Base-by-base conservation (phyloP, 2,888 invertebrate genomes). In the Conchocele bisecta region DNA sequence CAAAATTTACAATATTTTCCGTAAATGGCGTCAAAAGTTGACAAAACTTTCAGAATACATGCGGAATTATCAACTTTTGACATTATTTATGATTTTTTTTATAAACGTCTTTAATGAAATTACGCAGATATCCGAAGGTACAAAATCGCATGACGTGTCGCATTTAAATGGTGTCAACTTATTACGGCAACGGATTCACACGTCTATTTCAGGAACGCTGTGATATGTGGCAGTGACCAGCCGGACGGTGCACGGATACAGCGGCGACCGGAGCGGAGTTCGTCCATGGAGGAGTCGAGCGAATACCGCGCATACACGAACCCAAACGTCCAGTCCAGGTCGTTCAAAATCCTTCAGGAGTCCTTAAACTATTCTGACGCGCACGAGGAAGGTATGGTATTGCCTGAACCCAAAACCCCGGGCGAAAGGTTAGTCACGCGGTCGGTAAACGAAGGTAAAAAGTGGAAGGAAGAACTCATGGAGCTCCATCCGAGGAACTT, bases 281-380 rank as follows among this genome's bases (percentile, higher is more conserved):
- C 37, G 13, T 33, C 70, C 48, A 75, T 82, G 1, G 85, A 85
- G 54, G 85, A 84, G 46, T 69, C 84, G 24, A 78, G 82, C 4
- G 68, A 67, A 31, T 84, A 83, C 60, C 63, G 77, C 31, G 85
- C 84, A 6, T 81, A 81, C 67, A 82, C 79, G 9, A 84, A 86
- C 68, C 85, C 87, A 17, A 83, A 83, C 58, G 79, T 83, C 5
- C 87, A 87, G 68, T 86, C 86, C 9, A 77, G 87, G 22, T 87
- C 85, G 15, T 86, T 87, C 70, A 82, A 81, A 75, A 85, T 86
- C 28, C 75, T 87, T 7, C 82, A 84, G 54, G 79, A 83, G 29
- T 75, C 83, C 1, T 78, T 87, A 13, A 78, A 70, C 42, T 81
- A 79, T 35, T 73, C 81, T 50, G 83, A 83, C 44, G 81, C 81